Base-by-base conservation (phyloP, 2,888 invertebrate species). In the Blastobasis adustella region DNA sequence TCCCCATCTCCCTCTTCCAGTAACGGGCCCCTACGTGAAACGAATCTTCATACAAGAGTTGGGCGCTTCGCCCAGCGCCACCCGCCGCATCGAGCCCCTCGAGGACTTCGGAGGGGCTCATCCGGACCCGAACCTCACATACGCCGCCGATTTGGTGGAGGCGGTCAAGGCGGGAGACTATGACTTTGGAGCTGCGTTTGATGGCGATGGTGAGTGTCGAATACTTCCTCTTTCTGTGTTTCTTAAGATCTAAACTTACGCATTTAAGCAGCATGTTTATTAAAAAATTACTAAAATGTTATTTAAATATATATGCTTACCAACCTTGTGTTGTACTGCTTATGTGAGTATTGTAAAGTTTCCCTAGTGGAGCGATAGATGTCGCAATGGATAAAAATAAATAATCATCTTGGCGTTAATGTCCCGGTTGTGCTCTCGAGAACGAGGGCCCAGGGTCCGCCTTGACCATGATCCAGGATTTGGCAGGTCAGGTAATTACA, bases 81-180 rank as follows among this genome's bases (percentile, higher is more conserved):
- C 95, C 5, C 92, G 96, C 0, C 94, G 96, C 59, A 92, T 93
- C 45, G 91, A 90, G 0, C 97, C 98, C 0, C 83, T 98, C 52
- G 94, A 95, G 59, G 98, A 99, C 88, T 99, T 99, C 79, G 99
- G 99, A 4, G 98, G 98, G 41, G 91, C 94, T 54, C 97, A 96
- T 83, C 99, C 99, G 0, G 99, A 99, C 90, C 99, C 99, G 23
- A 99, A 99, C 89, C 90, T 96, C 23, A 96, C 96, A 0, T 96
- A 96, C 71, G 96, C 96, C 2, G 92, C 92, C 38, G 93, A 94
- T 69, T 90, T 96, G 46, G 96, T 96, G 0, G 86, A 91, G 45
- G 90, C 91, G 0, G 91, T 96, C 58, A 90, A 88, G 50, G 79
- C 67, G 1, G 91, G 91, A 0, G 90, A 90, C 56, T 90, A 86